Conservation (phyloP, 2,888 invertebrate genomes). For the Acanthosepion pharaonis region DNA sequence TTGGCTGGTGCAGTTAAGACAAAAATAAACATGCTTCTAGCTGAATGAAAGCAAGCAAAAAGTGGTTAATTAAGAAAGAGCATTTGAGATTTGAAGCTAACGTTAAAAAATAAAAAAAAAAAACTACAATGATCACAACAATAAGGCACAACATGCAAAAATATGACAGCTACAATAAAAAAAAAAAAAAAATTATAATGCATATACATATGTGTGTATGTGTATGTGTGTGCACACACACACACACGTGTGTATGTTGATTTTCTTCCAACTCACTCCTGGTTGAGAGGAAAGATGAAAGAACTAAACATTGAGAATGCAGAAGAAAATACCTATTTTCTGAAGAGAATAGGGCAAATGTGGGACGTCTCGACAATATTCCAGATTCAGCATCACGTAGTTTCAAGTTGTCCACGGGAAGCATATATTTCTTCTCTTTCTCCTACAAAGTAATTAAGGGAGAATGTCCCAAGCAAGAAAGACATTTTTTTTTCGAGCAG, state of each 20-base stretch:
- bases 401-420: conserved; percentile 96
- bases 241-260: background rate
- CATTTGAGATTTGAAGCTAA: background rate
- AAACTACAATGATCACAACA: background rate
- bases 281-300: background rate
- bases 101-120: no score
- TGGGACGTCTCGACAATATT: conserved; percentile 94
- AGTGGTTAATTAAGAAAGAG: background rate
- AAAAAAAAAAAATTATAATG: background rate
- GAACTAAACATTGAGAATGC: background rate
- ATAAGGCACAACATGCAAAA: background rate
- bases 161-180: background rate
- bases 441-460: conserved; percentile 78
- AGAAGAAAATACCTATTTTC: conserved; percentile 87
- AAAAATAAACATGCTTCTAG: background rate
- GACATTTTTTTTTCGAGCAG: background rate
- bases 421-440: conserved; percentile 99
- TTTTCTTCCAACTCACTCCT: background rate
- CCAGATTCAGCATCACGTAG: conserved; percentile 96
- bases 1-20: background rate
- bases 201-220: background rate
- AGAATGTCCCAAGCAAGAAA: conserved; percentile 43
- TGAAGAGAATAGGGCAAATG: conserved; percentile 98
- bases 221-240: background rate
- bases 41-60: background rate